Base-by-base conservation (phyloP, 37 sponge, comb jelly and placozoan genomes). In the Bolinopsis microptera region DNA sequence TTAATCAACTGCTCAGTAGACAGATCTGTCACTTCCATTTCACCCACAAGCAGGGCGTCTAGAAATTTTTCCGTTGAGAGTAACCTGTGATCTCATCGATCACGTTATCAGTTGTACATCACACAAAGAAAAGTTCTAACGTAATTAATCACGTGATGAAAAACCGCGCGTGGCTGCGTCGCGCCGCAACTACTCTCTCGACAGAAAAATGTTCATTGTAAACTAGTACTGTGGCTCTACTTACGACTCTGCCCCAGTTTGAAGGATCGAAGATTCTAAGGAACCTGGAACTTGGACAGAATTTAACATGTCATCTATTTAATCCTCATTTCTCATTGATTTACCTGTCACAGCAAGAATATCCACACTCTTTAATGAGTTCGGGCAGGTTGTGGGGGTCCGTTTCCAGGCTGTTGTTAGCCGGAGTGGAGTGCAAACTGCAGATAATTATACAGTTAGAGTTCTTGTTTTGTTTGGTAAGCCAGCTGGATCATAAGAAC, bases 321-420 rank as follows among this genome's bases (percentile, higher is more conserved):
- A n/a, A 48, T 18, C 61, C 61, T 13, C 61, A 48, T 48, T n/a
- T n/a, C n/a, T n/a, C n/a, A n/a, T n/a, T n/a, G n/a, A 13, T 48
- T 48, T 48, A 86, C 90, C 90, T 86, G 41, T 86, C 90, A 86
- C 90, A 86, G 28, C 36, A 86, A 28, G 90, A 28, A 26, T 86
- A 86, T 40, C 90, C 90, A 86, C 90, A 86, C 61, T 86, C 90
- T 25, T 39, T 41, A 0, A 86, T 86, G 13, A 86, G 30, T n/a
- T 39, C 90, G 37, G 90, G 61, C 13, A 86, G 30, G 90, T 86
- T 86, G 31, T 86, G 90, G 24, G 90, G 90, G 1, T 86, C 90
- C 0, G 61, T 41, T n/a, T 86, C 90, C 90, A 41, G 30, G 48
- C 31, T 30, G 31, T 3, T 28, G 5, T 21, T 72, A 21, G 26